Conservation (phyloP, 2,113 vertebrate genomes). For the Axis porcinus region DNA sequence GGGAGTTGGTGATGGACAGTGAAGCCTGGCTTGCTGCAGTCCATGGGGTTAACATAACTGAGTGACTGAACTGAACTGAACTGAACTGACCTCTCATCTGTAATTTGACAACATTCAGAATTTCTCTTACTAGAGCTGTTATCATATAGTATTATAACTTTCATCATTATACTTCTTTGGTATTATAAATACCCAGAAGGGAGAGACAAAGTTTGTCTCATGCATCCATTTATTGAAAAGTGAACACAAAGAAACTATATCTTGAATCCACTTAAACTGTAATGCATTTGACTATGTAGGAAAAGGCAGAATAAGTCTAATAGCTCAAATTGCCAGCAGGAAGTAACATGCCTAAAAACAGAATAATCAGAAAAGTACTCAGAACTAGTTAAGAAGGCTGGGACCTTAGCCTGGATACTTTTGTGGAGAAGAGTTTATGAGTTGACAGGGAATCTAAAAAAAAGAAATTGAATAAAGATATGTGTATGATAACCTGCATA, state of each 20-base stretch:
- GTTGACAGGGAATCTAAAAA: neutral
- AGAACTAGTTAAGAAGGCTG: neutral
- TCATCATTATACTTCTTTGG: neutral
- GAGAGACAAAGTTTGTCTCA: neutral
- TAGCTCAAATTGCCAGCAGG: neutral
- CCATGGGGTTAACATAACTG: accelerated
- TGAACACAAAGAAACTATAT: neutral
- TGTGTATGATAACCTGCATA: neutral
- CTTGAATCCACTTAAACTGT: neutral
- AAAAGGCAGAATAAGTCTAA: neutral
- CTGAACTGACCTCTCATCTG: neutral
- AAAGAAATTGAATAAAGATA: neutral
- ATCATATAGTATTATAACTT: neutral
- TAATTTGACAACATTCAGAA: neutral
- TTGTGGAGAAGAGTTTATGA: neutral
- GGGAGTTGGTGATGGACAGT: neutral
- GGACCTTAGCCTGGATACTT: neutral
- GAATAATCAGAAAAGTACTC: neutral
- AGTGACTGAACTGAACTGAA: neutral
- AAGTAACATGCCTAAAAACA: neutral
- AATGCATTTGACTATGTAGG: neutral
- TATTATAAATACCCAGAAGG: neutral
- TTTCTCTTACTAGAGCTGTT: neutral
- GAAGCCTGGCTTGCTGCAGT: neutral
- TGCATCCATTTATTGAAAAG: neutral